phyloP scores from a whole-genome alignment of 2,113 vertebrate genomes.

The Grantiella picta region DNA sequence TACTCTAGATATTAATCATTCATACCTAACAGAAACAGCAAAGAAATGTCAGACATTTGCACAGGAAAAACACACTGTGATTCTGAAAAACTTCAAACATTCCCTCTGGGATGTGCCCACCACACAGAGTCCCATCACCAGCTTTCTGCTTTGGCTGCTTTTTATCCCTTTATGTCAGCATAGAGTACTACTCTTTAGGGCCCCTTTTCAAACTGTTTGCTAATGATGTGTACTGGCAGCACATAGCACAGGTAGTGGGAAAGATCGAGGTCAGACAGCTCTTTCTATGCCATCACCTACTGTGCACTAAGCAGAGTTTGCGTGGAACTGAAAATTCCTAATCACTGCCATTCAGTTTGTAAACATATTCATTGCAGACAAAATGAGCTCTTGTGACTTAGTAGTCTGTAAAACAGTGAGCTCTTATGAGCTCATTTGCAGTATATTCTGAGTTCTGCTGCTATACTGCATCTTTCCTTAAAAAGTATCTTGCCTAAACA shows the following conservation, averaged over 20 bases:
- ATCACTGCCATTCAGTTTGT: not conserved
- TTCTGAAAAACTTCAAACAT: not conserved
- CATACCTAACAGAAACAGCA: not conserved
- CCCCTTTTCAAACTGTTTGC: not conserved
- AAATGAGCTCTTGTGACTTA: not conserved
- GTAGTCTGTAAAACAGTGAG: not conserved
- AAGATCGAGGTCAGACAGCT: not conserved
- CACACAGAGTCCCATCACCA: not conserved
- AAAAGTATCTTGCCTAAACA: not conserved
- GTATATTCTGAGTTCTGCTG: not conserved
- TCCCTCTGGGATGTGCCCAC: not conserved
- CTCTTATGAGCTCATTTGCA: not conserved
- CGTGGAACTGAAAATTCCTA: not conserved
- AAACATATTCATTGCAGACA: not conserved
- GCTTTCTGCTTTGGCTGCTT: not conserved
- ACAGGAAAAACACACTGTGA: not conserved
- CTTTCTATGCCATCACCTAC: not conserved
- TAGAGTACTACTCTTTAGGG: not conserved
- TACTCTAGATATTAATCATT: not conserved
- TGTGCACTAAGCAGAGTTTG: not conserved
- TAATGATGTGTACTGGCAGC: not conserved
- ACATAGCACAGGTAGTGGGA: not conserved
- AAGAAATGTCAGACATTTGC: not conserved
- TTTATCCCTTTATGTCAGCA: constrained; percentile 4
- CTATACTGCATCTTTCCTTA: not conserved